Percentiles rank a stretch among this genome's conserved stretches.
Evolutionary conservation across 2,113 vertebrate species (phyloP).

Genomic region (Macrotis lagotis): DNA sequence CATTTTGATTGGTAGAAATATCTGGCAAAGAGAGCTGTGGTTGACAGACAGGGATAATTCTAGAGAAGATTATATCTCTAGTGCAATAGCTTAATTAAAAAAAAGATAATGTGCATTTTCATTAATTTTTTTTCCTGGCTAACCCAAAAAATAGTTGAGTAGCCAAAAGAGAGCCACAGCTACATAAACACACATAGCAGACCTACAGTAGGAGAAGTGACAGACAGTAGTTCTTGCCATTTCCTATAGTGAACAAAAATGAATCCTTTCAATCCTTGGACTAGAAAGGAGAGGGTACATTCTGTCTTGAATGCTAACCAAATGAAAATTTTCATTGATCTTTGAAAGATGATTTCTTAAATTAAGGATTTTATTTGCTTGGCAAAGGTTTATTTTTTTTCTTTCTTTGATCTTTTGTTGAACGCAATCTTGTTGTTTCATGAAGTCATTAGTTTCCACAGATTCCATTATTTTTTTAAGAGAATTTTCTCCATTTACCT

Average conservation of each 20-base stretch:
- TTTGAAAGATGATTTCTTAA: not conserved
- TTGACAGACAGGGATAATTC: not conserved
- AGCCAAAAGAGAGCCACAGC: not conserved
- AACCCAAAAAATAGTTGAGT: not conserved
- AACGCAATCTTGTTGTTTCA: too few relatives aligned
- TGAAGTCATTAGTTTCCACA: too few relatives aligned
- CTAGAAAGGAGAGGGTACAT: not conserved
- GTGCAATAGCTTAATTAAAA: too few relatives aligned
- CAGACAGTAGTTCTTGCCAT: not conserved
- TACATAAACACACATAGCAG: not conserved
- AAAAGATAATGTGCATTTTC: not conserved
- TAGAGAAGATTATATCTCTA: not conserved
- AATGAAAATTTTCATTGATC: not conserved
- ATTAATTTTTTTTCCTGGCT: not conserved
- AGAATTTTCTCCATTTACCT: too few relatives aligned
- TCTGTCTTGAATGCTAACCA: not conserved
- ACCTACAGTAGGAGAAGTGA: not conserved
- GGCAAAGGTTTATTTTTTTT: not conserved
- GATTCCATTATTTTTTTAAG: too few relatives aligned
- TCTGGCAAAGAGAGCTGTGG: too few relatives aligned
- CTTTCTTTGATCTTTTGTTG: not conserved
- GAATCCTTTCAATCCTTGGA: not conserved
- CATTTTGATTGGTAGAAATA: too few relatives aligned
- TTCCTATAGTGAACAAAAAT: not conserved
- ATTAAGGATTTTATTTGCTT: not conserved